Percentiles rank a stretch among this genome's conserved stretches.
These are phyloP conservation scores for Spisula solida DNA, from an alignment of 2,888 invertebrate genomes.

Conservation along the genomic window DNA sequence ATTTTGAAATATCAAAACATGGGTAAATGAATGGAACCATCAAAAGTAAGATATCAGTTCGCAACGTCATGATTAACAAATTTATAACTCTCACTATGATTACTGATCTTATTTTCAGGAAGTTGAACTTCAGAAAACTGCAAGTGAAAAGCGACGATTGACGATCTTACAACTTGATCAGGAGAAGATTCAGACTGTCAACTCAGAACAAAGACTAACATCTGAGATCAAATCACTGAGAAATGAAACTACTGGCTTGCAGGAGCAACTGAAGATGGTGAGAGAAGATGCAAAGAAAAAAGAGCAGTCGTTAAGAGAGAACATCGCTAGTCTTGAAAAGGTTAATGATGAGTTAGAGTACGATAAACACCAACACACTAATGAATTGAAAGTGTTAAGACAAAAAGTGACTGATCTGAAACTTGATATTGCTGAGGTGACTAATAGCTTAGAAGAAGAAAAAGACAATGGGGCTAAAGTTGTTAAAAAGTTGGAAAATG, in stretches of 20 bases:
- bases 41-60: no score
- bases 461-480: constrained; percentile 49
- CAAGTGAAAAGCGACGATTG: constrained; percentile 63
- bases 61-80: no score
- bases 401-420: constrained; percentile 67
- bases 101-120: constrained; percentile 57
- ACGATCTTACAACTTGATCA: constrained; percentile 69
- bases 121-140: constrained; percentile 63
- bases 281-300: constrained; percentile 48
- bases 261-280: constrained; percentile 35
- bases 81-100: no score
- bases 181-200: constrained; percentile 4
- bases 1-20: no score
- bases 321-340: constrained; percentile 28
- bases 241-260: constrained; percentile 50
- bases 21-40: no score
- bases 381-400: constrained; percentile 26
- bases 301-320: constrained; percentile 56
- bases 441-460: constrained; percentile 57
- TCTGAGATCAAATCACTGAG: constrained; percentile 38
- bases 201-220: constrained; percentile 50
- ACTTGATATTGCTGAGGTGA: constrained; percentile 65
- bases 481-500: constrained; percentile 57
- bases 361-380: constrained; percentile 46
- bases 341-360: constrained; percentile 53